phyloP scores from a whole-genome alignment of 1,140 invertebrate species.

The Ceratitis capitata region DNA sequence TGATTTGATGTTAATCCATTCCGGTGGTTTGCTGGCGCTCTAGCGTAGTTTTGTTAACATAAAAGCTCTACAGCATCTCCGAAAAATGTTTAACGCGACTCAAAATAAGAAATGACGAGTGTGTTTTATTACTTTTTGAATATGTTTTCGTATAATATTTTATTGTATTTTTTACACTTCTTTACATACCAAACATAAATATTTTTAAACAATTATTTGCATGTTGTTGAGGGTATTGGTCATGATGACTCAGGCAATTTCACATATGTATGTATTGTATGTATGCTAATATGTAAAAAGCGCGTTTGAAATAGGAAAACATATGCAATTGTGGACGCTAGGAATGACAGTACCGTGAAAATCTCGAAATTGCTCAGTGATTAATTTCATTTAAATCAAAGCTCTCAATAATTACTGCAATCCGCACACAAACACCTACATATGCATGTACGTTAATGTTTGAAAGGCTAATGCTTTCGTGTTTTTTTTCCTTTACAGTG shows the following conservation, averaged over 20 bases:
- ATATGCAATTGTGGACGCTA: not conserved
- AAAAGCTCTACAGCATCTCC: no score
- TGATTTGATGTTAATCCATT: constrained; percentile 21
- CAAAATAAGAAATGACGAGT: no score
- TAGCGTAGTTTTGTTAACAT: not conserved
- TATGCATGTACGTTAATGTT: not conserved
- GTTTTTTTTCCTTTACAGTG: not conserved
- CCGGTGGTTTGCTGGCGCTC: not conserved
- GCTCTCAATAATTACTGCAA: no score
- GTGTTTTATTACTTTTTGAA: no score
- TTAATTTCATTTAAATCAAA: no score
- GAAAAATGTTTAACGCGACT: not conserved
- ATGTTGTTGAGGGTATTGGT: not conserved
- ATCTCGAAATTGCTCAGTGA: no score
- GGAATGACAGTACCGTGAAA: not conserved
- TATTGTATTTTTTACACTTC: no score
- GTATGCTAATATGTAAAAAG: not conserved
- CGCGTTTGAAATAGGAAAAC: not conserved
- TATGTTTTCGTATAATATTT: no score
- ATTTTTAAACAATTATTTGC: not conserved
- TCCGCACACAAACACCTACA: not conserved
- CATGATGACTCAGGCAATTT: constrained; percentile 31
- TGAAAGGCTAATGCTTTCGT: not conserved
- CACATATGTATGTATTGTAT: not conserved
- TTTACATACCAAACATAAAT: not conserved